Percentiles rank a stretch among this genome's conserved stretches.
Conservation (phyloP, 2,888 invertebrate genomes). For the Campoplex capitator region DNA sequence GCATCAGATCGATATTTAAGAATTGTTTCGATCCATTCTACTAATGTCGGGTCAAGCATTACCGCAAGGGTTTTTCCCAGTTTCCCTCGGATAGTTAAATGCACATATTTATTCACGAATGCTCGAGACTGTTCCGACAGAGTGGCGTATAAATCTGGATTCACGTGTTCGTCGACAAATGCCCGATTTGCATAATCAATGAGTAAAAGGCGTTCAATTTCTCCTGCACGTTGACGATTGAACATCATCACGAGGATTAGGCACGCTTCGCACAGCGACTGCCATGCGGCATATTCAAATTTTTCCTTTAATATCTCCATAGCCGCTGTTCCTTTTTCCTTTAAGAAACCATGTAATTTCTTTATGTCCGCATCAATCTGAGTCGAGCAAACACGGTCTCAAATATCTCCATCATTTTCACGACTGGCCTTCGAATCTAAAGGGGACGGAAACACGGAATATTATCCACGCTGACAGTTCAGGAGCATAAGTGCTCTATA, state of each 20-base stretch:
- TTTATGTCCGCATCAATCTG: too few species aligned
- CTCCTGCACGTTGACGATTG: too few species aligned
- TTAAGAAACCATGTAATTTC: neutral
- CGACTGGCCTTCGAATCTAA: neutral
- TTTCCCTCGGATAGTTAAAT: conserved; percentile 67
- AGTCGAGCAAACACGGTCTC: too few species aligned
- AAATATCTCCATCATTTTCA: too few species aligned
- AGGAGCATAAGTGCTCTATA: neutral
- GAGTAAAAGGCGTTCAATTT: too few species aligned
- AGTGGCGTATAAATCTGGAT: too few species aligned
- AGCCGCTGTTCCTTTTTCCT: neutral
- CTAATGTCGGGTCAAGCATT: conserved; percentile 63
- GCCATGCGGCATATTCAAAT: conserved; percentile 54
- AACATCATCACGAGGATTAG: conserved; percentile 67
- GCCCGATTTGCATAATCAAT: too few species aligned
- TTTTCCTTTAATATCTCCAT: neutral
- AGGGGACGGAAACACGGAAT: neutral
- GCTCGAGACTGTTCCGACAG: too few species aligned
- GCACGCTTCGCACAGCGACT: conserved; percentile 46
- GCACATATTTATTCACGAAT: conserved; percentile 55
- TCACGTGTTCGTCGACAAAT: too few species aligned
- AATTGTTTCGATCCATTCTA: conserved; percentile 58
- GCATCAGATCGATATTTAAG: conserved; percentile 60
- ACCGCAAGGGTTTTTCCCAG: conserved; percentile 68
- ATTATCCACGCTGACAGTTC: neutral